Conservation (phyloP, 2,797 vertebrate genomes). For the Antennarius maculatus region DNA sequence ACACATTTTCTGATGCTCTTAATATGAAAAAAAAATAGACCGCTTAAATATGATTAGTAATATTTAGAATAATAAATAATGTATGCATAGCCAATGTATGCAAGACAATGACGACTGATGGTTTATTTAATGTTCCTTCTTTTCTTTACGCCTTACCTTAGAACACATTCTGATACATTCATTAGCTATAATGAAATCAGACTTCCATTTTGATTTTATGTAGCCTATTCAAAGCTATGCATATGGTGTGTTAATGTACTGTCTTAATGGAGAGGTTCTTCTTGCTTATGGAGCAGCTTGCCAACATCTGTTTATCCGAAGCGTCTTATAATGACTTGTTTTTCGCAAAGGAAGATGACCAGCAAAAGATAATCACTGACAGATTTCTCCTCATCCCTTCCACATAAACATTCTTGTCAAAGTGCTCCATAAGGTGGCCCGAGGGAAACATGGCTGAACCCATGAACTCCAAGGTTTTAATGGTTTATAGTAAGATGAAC, state of each 20-base stretch:
- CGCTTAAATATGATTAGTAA: neutral
- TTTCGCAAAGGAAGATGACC: slow-evolving; percentile 63
- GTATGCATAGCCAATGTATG: neutral
- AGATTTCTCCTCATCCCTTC: slow-evolving; percentile 47
- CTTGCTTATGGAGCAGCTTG: slow-evolving; percentile 78
- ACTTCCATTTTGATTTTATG: slow-evolving; percentile 38
- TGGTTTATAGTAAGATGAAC: slow-evolving; percentile 24
- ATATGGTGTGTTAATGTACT: slow-evolving; percentile 61
- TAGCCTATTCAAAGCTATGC: slow-evolving; percentile 17
- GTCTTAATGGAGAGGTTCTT: slow-evolving; percentile 63
- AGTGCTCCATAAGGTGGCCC: slow-evolving; percentile 22
- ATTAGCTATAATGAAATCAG: slow-evolving; percentile 29
- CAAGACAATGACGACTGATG: neutral
- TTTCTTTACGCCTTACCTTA: neutral
- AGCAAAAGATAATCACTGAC: slow-evolving; percentile 63
- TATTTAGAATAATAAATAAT: neutral
- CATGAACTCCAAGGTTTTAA: slow-evolving; percentile 27
- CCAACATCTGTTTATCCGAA: slow-evolving; percentile 85
- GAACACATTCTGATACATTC: slow-evolving; percentile 27
- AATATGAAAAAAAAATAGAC: neutral
- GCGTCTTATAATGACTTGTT: slow-evolving; percentile 69
- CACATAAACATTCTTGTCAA: slow-evolving; percentile 31
- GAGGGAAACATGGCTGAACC: slow-evolving; percentile 32
- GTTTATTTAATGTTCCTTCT: too few species aligned
- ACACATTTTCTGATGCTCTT: neutral